Base-by-base conservation (phyloP, 2,888 invertebrate species). In the Homarus gammarus region DNA sequence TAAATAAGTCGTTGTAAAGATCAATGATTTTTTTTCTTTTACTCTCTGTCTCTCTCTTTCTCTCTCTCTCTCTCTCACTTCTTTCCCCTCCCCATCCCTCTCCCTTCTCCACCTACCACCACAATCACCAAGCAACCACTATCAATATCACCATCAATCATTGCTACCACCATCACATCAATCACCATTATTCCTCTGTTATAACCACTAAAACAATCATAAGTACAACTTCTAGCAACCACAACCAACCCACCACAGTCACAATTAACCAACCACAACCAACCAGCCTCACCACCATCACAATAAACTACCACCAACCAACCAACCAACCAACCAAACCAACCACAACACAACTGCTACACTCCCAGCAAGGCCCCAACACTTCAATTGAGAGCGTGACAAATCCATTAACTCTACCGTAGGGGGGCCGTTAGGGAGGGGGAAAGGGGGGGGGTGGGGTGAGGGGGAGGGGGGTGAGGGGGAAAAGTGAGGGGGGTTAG, bases 331-430 rank as follows among this genome's bases (percentile, higher is more conserved):
- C n/a, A n/a, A n/a, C n/a, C n/a, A n/a, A n/a, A 5, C 44, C 12
- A 5, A 44, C 56, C 56, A 56, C 56, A 56, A 12, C 15, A 12
- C 56, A 56, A 12, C 56, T 56, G 56, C 56, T 56, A 12, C 22
- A 56, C 18, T 56, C 56, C 56, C 56, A 56, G 18, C 56, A 56
- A 12, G 56, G 56, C 22, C n/a, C 56, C 56, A 56, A 56, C 56
- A 56, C 56, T 56, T 56, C 56, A 56, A 56, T 56, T 56, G 56
- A 56, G 56, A 56, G 56, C 56, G 56, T 56, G 56, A 56, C 56
- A 56, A 56, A 56, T 56, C 56, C 56, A 56, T 56, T 56, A 56
- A 12, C 56, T 18, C 18, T 56, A 22, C 56, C 22, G 56, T 56
- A 22, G 56, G 56, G 56, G 56, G 56, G 12, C 56, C 22, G 12